These are phyloP conservation scores for Trichonephila clavipes DNA, from an alignment of 1,140 invertebrate species.

Conservation along the genomic window DNA sequence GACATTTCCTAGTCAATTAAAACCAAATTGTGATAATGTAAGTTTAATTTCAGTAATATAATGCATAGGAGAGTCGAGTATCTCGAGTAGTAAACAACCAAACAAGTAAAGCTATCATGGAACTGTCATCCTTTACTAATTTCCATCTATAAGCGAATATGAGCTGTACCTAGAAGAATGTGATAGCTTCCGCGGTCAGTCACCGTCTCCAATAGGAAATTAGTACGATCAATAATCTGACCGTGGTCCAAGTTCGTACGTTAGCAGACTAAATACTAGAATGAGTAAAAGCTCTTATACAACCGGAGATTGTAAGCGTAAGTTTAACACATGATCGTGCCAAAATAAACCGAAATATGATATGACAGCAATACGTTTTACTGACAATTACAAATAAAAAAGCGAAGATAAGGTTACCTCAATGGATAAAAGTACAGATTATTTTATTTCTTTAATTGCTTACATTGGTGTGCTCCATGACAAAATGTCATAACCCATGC, in stretches of 20 bases:
- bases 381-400: too few species aligned
- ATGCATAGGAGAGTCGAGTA: too few species aligned
- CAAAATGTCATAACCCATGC: too few species aligned
- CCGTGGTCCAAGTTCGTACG: slow-evolving; percentile 4
- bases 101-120: too few species aligned
- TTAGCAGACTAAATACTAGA: slow-evolving; percentile 5
- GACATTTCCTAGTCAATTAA: too few species aligned
- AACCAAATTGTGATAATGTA: too few species aligned
- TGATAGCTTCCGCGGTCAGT: background rate
- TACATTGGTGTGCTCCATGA: too few species aligned
- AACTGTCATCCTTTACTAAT: background rate
- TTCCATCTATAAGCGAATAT: background rate
- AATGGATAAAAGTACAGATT: too few species aligned
- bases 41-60: too few species aligned
- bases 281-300: slow-evolving; percentile 9
- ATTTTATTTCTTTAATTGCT: too few species aligned
- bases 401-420: too few species aligned
- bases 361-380: background rate
- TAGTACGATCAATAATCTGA: slow-evolving; percentile 18
- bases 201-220: background rate
- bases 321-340: background rate
- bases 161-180: background rate
- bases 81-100: too few species aligned
- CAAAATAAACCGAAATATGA: background rate
- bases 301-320: slow-evolving; percentile 3